Percentiles rank a stretch among this genome's conserved stretches.
Evolutionary conservation across 2,797 vertebrate species (phyloP).

Genomic region (Balearica regulorum): DNA sequence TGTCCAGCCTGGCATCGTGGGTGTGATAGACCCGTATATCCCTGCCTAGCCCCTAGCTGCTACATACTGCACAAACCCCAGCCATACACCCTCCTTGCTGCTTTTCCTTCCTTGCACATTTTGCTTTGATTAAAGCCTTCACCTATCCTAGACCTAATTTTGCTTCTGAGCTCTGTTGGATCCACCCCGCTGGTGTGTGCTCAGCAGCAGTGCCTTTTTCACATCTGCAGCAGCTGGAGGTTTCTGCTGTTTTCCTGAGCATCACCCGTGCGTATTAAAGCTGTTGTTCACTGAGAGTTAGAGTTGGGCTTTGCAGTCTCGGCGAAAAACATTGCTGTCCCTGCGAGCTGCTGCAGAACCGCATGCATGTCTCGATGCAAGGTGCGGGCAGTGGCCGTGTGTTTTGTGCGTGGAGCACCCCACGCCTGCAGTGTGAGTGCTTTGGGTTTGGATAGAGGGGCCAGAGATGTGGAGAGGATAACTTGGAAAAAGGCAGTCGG

Average conservation of each 20-base stretch:
- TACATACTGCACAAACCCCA: not conserved
- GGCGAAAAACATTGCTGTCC: not conserved
- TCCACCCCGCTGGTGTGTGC: not conserved
- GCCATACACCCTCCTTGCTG: not conserved
- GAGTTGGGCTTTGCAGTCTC: not conserved
- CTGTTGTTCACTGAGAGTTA: not conserved
- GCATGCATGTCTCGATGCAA: accelerated
- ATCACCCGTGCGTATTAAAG: not conserved
- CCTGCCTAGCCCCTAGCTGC: not conserved
- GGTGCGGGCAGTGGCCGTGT: accelerated
- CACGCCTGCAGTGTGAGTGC: not conserved
- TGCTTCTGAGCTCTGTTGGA: not conserved
- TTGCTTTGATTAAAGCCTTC: not conserved
- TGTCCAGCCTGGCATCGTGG: not conserved
- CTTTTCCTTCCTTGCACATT: not conserved
- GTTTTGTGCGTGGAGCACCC: not conserved
- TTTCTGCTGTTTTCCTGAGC: not conserved
- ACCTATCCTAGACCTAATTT: not conserved
- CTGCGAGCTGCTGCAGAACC: not conserved
- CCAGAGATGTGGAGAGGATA: not conserved
- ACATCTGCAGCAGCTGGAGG: not conserved
- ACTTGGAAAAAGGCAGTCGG: not conserved
- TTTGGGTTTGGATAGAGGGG: not conserved
- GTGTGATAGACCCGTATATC: accelerated
- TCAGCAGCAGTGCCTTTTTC: not conserved